These are phyloP conservation scores for Trissonchulus latispiculum DNA, from an alignment of 2,888 invertebrate species.

Conservation along the genomic window DNA sequence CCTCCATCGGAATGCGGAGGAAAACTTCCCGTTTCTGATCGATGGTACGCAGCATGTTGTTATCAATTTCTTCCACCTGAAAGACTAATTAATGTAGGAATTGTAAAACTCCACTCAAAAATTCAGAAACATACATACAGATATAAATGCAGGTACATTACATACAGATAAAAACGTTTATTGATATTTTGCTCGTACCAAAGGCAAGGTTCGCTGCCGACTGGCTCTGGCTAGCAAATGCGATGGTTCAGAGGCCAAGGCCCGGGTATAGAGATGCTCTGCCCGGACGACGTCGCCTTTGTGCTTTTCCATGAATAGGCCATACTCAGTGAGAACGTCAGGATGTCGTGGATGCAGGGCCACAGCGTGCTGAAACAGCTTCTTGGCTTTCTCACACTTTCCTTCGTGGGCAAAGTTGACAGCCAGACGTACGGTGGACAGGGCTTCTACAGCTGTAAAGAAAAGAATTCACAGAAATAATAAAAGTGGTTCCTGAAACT, in stretches of 20 bases:
- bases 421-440: slow-evolving; percentile 35
- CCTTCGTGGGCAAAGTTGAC: slow-evolving; percentile 31
- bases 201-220: too few relatives aligned
- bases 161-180: too few relatives aligned
- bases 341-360: slow-evolving; percentile 82
- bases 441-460: slow-evolving; percentile 30
- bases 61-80: slow-evolving; percentile 74
- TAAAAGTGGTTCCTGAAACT: not conserved
- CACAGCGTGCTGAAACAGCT: slow-evolving; percentile 64
- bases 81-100: not conserved
- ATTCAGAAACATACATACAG: too few relatives aligned
- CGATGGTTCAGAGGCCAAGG: too few relatives aligned
- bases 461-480: not conserved
- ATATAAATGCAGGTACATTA: too few relatives aligned
- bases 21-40: slow-evolving; percentile 73
- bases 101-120: not conserved
- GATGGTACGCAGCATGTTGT: slow-evolving; percentile 62
- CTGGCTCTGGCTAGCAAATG: too few relatives aligned
- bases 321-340: slow-evolving; percentile 79
- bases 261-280: slow-evolving; percentile 71
- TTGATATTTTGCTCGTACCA: too few relatives aligned
- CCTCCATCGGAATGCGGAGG: slow-evolving; percentile 60
- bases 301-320: slow-evolving; percentile 77
- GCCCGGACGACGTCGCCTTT: slow-evolving; percentile 74
- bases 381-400: slow-evolving; percentile 35